phyloP scores from a whole-genome alignment of 2,113 vertebrate genomes.

The Merops nubicus region DNA sequence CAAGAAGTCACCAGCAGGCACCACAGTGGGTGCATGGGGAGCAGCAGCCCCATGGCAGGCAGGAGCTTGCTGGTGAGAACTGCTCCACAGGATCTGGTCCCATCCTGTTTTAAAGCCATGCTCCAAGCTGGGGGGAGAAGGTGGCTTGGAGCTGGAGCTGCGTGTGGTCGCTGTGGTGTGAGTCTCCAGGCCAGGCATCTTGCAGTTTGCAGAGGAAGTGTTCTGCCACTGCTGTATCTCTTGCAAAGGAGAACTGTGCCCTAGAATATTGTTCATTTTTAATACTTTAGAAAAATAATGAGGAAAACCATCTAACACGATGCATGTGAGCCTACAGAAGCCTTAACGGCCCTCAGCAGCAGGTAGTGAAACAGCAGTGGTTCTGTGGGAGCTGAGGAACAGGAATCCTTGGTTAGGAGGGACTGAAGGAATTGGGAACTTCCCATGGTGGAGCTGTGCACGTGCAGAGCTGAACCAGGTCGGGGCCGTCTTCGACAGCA shows the following conservation, averaged over 20 bases:
- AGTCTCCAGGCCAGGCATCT: not conserved
- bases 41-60: no score
- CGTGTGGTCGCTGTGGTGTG: no score
- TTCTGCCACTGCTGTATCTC: no score
- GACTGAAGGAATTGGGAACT: not conserved
- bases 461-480: not conserved
- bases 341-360: not conserved
- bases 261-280: not conserved
- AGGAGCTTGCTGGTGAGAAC: no score
- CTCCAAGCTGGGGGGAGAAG: no score
- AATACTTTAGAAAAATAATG: not conserved
- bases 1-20: no score
- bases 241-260: no score
- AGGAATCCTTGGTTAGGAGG: rapidly evolving
- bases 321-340: not conserved
- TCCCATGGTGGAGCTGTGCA: no score
- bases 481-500: rapidly evolving
- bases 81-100: no score
- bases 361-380: rapidly evolving
- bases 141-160: no score
- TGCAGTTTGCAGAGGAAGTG: not conserved
- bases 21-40: no score
- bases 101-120: no score
- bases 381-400: not conserved
- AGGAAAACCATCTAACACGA: not conserved